Conservation (phyloP, 2,113 vertebrate species). For the Bothrops jararaca region DNA sequence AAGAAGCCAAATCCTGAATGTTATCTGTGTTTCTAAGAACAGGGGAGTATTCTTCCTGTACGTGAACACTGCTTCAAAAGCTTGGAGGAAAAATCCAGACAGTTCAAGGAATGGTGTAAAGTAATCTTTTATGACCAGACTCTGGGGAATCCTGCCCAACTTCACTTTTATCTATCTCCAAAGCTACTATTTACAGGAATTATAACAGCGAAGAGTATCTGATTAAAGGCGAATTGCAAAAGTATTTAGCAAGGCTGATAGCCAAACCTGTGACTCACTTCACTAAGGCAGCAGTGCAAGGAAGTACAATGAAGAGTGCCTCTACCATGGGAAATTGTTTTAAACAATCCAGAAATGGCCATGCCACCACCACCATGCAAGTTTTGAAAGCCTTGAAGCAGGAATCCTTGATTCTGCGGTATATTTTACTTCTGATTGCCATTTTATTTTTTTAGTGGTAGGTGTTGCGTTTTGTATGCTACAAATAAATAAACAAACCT, state of each 20-base stretch:
- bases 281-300: neutral
- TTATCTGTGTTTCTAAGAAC: neutral
- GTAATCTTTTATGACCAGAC: neutral
- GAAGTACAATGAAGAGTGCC: neutral
- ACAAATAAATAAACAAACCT: neutral
- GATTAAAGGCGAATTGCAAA: neutral
- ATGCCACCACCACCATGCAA: neutral
- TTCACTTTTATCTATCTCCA: neutral
- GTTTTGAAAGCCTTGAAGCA: neutral
- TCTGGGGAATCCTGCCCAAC: neutral
- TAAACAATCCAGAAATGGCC: neutral
- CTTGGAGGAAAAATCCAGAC: neutral
- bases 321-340: neutral
- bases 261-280: neutral
- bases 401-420: neutral
- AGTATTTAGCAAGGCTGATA: neutral
- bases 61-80: neutral
- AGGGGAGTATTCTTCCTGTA: neutral
- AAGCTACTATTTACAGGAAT: neutral
- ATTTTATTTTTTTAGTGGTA: neutral
- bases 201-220: neutral
- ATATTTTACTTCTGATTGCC: neutral
- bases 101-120: neutral
- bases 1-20: neutral
- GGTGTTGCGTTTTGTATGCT: neutral